phyloP scores from a whole-genome alignment of 2,888 invertebrate species.

The Nyleta sp. region DNA sequence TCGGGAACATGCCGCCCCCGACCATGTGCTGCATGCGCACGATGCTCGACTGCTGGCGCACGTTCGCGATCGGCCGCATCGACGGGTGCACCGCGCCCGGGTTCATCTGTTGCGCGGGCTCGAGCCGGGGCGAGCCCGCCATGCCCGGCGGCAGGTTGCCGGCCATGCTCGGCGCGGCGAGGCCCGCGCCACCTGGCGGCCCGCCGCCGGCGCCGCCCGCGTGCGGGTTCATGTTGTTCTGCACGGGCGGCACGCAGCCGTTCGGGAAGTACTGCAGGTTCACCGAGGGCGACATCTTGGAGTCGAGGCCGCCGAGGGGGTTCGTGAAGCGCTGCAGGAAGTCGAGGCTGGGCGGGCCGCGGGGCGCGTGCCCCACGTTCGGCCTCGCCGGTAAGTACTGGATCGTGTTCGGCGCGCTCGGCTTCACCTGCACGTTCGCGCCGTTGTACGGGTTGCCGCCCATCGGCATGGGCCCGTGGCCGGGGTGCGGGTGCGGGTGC shows the following conservation, averaged over 20 bases:
- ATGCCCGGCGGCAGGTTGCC: constrained; percentile 73
- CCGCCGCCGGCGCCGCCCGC: constrained; percentile 52
- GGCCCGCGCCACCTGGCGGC: constrained; percentile 22
- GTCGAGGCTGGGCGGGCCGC: constrained; percentile 94
- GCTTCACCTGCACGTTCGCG: constrained; percentile 96
- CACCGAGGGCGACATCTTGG: constrained; percentile 86
- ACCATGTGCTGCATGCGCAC: constrained; percentile 82
- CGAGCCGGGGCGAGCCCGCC: constrained; percentile 77
- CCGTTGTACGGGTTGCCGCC: constrained; percentile 86
- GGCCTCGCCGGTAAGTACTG: constrained; percentile 98
- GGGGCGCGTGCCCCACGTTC: constrained; percentile 89
- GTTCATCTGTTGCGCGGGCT: constrained; percentile 82
- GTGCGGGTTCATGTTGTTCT: constrained; percentile 81
- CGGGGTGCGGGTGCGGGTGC: constrained; percentile 66
- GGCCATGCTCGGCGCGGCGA: constrained; percentile 77
- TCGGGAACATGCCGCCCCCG: constrained; percentile 80
- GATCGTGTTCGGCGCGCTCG: constrained; percentile 98
- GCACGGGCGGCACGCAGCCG: constrained; percentile 83
- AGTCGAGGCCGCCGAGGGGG: constrained; percentile 89
- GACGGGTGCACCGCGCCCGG: constrained; percentile 78
- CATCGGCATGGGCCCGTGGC: constrained; percentile 70
- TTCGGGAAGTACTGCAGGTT: constrained; percentile 90
- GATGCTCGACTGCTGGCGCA: constrained; percentile 79
- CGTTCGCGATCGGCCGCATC: constrained; percentile 82
- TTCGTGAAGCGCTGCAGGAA: constrained; percentile 95